phyloP scores from a whole-genome alignment of 2,113 vertebrate species.

The Phylloscopus trochilus region DNA sequence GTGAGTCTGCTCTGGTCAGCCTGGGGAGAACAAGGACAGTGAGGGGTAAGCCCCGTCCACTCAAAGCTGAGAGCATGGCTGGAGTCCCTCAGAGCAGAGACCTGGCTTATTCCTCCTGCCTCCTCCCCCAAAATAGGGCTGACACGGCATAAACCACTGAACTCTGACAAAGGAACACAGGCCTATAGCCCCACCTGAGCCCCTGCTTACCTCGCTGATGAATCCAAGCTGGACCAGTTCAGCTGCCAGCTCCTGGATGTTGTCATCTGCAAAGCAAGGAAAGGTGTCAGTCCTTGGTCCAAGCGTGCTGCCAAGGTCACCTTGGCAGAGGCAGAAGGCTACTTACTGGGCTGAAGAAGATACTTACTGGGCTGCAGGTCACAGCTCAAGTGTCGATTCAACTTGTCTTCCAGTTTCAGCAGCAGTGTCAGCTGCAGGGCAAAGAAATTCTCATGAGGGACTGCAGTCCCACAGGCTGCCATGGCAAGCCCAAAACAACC shows the following conservation, averaged over 20 bases:
- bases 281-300: background rate
- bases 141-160: accelerated
- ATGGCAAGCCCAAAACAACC: background rate
- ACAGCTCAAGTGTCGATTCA: conserved; percentile 98
- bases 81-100: background rate
- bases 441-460: background rate
- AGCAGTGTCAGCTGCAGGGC: conserved; percentile 86
- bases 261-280: conserved; percentile 83
- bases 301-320: accelerated
- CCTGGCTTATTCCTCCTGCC: background rate
- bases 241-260: conserved; percentile 91
- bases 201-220: conserved; percentile 89
- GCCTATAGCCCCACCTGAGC: accelerated
- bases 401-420: conserved; percentile 97
- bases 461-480: background rate
- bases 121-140: too few relatives aligned
- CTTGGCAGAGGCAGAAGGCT: accelerated
- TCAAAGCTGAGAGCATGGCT: background rate
- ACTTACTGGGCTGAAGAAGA: conserved; percentile 82
- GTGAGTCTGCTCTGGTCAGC: conserved; percentile 90
- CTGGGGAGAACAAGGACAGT: conserved; percentile 57
- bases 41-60: background rate
- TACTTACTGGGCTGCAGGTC: conserved; percentile 94
- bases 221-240: conserved; percentile 97
- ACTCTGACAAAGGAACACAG: background rate